Evolutionary conservation across 2,113 vertebrate genomes (phyloP).

Genomic region (Circaetus gallicus): DNA sequence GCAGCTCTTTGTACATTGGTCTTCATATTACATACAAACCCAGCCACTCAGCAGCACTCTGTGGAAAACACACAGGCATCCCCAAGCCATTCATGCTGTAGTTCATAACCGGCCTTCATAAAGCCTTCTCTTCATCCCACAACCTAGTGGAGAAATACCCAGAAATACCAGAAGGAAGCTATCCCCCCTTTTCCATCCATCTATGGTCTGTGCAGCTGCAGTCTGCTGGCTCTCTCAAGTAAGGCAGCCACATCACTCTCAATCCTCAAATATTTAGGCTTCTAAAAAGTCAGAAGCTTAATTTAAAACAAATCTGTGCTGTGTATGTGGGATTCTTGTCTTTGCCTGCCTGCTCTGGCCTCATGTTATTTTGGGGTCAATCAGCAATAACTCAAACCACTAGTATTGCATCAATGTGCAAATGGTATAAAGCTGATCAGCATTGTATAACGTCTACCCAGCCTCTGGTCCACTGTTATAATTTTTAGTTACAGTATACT

Average conservation of each 20-base stretch:
- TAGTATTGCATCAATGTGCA: neutral
- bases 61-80: neutral
- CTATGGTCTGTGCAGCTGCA: neutral
- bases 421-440: neutral
- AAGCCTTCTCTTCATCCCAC: neutral
- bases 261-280: neutral
- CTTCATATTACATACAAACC: neutral
- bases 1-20: neutral
- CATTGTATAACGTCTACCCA: neutral
- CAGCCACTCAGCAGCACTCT: neutral
- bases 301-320: neutral
- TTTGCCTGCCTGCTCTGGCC: neutral
- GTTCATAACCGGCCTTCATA: neutral
- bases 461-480: neutral
- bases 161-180: neutral
- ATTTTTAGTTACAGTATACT: neutral
- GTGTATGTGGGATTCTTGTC: neutral
- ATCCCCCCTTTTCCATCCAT: neutral
- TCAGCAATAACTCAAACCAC: neutral
- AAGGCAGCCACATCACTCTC: neutral
- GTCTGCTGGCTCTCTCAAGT: neutral
- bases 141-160: neutral
- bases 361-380: neutral
- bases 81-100: neutral
- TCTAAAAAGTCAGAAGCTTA: neutral